Evolutionary conservation across 2,888 invertebrate genomes (phyloP).

Genomic region (Callosobruchus maculatus): DNA sequence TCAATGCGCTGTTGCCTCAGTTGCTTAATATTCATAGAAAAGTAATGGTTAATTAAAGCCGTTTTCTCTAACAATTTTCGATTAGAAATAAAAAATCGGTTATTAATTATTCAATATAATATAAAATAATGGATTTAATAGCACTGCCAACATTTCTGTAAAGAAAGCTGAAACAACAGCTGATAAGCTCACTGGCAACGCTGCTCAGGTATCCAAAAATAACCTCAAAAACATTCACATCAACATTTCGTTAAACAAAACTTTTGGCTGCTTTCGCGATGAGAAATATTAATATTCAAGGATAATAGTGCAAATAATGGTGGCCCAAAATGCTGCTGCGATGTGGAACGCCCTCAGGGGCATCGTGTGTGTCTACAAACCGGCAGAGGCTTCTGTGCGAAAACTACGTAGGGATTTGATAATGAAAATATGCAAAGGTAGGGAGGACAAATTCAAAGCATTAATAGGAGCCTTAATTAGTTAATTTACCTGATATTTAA

Average conservation of each 20-base stretch:
- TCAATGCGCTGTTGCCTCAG: too few relatives aligned
- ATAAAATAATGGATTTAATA: too few relatives aligned
- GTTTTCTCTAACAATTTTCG: too few relatives aligned
- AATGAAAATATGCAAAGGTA: conserved; percentile 67
- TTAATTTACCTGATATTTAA: background rate
- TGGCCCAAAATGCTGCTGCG: conserved; percentile 48
- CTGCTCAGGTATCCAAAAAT: background rate
- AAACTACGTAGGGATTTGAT: conserved; percentile 58
- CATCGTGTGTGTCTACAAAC: conserved; percentile 76
- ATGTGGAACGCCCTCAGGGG: conserved; percentile 71
- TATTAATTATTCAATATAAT: too few relatives aligned
- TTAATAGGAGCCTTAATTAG: background rate
- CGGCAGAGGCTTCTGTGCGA: conserved; percentile 56
- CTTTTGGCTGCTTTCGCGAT: background rate
- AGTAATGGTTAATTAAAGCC: too few relatives aligned
- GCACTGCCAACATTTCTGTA: too few relatives aligned
- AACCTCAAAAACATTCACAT: background rate
- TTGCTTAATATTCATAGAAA: too few relatives aligned
- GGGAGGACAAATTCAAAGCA: conserved; percentile 23
- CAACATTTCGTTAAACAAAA: background rate
- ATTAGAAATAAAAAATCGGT: too few relatives aligned
- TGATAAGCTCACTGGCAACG: too few relatives aligned
- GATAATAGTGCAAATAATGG: conserved; percentile 18
- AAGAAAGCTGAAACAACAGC: background rate
- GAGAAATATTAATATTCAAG: background rate